These are phyloP conservation scores for Amblyornis subalaris DNA, from an alignment of 2,113 vertebrate species.

Conservation along the genomic window DNA sequence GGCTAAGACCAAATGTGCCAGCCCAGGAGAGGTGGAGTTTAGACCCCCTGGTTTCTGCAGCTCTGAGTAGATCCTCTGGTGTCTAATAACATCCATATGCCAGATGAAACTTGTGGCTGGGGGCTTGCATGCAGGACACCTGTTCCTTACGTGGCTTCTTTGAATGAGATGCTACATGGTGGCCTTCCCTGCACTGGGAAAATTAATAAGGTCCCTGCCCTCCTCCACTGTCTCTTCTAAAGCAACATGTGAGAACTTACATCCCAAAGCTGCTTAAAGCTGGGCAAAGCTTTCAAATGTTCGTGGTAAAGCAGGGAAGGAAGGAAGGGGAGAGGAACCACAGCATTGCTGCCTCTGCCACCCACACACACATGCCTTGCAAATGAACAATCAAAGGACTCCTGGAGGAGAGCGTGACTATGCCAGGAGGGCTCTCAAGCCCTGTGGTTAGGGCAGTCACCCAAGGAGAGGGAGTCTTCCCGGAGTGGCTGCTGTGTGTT, in stretches of 20 bases:
- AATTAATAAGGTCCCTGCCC: not conserved
- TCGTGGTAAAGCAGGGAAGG: not conserved
- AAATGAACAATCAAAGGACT: not conserved
- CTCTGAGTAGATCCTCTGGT: not conserved
- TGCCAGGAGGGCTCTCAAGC: not conserved
- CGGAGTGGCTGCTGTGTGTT: not conserved
- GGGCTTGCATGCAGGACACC: not conserved
- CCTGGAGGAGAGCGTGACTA: fast-evolving
- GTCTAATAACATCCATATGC: not conserved
- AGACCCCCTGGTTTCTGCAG: not conserved
- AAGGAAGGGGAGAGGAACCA: not conserved
- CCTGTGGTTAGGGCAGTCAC: not conserved
- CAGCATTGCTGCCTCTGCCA: not conserved
- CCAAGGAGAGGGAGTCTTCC: not conserved
- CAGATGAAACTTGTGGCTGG: not conserved
- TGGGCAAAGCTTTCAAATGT: not conserved
- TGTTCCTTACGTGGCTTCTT: not conserved
- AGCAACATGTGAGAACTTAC: not conserved
- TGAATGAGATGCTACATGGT: not conserved
- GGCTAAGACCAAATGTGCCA: not conserved
- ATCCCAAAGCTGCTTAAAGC: not conserved
- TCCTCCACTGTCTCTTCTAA: not conserved
- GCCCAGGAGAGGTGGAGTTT: not conserved
- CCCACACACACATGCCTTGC: not conserved
- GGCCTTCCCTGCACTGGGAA: not conserved